Base-by-base conservation (phyloP, 2,797 vertebrate species). In the Corythornis leucogaster region DNA sequence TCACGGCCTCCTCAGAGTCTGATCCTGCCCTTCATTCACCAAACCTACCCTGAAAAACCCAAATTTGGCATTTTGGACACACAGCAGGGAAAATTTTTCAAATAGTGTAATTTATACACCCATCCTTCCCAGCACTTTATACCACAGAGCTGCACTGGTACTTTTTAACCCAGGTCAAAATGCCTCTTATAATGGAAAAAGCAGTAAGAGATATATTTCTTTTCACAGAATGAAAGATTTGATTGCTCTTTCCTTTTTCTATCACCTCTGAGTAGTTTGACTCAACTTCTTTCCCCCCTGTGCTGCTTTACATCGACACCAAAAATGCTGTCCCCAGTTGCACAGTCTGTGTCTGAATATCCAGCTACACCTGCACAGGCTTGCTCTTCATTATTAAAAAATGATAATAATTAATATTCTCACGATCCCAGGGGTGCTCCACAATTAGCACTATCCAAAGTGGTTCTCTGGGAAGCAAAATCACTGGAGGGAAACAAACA, bases 1-100 rank as follows among this genome's bases (percentile, higher is more conserved):
- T 96, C 96, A 96, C 25, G 55, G 92, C 85, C 82, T 80, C 40
- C 13, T 3, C 35, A 13, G 51, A 55, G 15, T 30, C 87, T 25
- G 67, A 91, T 87, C 73, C 80, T 93, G 61, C 59, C 70, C 55
- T 78, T 62, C 77, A 24, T 18, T 84, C 3, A 2, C 61, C 45
- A 80, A 76, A 74, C 22, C 33, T 67, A 61, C 58, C 40, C 79
- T 24, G 45, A 88, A 93, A 90, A 90, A 38, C 15, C 78, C 38
- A 66, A 61, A 61, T 81, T 48, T 43, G 67, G 70, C 38, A 14
- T 61, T 86, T 78, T 58, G 42, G 68, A 16, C 38, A 57, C 61
- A 8, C 63, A 76, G 5, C 1, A 0, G 46, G 83, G 38, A 67
- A 24, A 7, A 67, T 17, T 15, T 80, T 80, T 67, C 43, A 3